Percentiles rank a stretch among this genome's conserved stretches.
phyloP scores from a whole-genome alignment of 1,140 invertebrate species.

The Lepidurus apus region DNA sequence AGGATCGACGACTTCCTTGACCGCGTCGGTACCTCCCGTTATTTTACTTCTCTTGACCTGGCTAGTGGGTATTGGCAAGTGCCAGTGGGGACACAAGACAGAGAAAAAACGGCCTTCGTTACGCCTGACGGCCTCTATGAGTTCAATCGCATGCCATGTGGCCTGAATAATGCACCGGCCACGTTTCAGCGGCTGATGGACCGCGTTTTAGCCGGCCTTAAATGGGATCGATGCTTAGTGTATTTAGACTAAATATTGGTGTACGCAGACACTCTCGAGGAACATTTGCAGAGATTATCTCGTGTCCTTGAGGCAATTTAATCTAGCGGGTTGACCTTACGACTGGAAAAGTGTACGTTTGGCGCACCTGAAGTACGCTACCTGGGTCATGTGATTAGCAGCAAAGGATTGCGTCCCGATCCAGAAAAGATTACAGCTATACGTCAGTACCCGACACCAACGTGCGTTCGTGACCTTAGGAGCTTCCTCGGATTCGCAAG shows the following conservation, averaged over 20 bases:
- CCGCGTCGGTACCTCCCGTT: conserved; percentile 41
- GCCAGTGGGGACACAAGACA: conserved; percentile 41
- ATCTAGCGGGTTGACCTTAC: conserved; percentile 40
- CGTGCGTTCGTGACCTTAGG: conserved; percentile 39
- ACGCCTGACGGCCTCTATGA: conserved; percentile 42
- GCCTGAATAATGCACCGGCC: conserved; percentile 45
- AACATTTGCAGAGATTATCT: conserved; percentile 39
- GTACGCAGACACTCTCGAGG: conserved; percentile 23
- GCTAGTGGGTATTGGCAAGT: conserved; percentile 49
- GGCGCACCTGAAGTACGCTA: conserved; percentile 39
- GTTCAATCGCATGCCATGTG: conserved; percentile 47
- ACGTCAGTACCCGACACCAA: conserved; percentile 44
- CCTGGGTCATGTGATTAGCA: conserved; percentile 41
- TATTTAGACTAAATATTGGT: conserved; percentile 40
- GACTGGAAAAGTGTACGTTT: conserved; percentile 39
- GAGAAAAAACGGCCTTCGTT: conserved; percentile 45
- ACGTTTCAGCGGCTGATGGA: conserved; percentile 20
- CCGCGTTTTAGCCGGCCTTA: neutral
- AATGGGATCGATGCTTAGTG: neutral
- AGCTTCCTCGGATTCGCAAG: neutral
- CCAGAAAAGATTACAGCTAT: conserved; percentile 47
- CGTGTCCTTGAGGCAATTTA: conserved; percentile 39
- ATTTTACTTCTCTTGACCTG: conserved; percentile 49
- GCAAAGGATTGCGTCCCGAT: conserved; percentile 43
- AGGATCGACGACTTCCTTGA: conserved; percentile 48